These are phyloP conservation scores for Elmis aenea DNA, from an alignment of 2,888 invertebrate species.

Conservation along the genomic window DNA sequence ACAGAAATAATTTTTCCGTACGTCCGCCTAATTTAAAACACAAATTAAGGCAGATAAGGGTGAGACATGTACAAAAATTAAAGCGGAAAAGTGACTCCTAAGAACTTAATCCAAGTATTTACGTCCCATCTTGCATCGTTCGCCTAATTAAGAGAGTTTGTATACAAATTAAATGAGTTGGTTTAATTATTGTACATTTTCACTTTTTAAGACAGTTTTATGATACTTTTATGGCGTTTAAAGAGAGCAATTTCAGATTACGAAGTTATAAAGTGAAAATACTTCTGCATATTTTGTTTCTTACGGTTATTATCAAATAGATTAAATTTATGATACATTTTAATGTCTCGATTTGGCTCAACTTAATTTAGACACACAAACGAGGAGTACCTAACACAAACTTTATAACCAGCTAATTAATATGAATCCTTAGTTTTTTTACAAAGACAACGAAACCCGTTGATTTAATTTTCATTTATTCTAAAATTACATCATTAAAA, in stretches of 20 bases:
- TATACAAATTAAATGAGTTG: slow-evolving; percentile 36
- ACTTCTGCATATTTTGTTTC: no score
- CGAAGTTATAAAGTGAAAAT: slow-evolving; percentile 9
- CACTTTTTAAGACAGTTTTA: slow-evolving; percentile 16
- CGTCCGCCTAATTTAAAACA: slow-evolving; percentile 38
- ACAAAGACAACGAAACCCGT: no score
- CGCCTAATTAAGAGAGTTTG: slow-evolving; percentile 34
- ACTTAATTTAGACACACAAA: no score
- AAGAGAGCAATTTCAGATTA: slow-evolving; percentile 11
- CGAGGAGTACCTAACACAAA: no score
- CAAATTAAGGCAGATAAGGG: slow-evolving; percentile 37
- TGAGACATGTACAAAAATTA: slow-evolving; percentile 31
- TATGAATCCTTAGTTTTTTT: no score
- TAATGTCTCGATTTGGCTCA: no score
- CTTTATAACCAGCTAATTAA: no score
- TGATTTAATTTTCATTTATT: no score
- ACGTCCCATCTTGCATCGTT: slow-evolving; percentile 15
- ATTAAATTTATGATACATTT: no score
- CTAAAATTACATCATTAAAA: no score
- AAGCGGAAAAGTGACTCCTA: slow-evolving; percentile 29
- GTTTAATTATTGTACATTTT: slow-evolving; percentile 29
- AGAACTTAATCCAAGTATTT: slow-evolving; percentile 38
- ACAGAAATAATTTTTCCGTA: slow-evolving; percentile 28
- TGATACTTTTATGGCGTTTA: slow-evolving; percentile 16
- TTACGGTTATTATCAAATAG: no score